These are phyloP conservation scores for Ceratitis capitata DNA, from an alignment of 1,140 invertebrate genomes.

Conservation along the genomic window DNA sequence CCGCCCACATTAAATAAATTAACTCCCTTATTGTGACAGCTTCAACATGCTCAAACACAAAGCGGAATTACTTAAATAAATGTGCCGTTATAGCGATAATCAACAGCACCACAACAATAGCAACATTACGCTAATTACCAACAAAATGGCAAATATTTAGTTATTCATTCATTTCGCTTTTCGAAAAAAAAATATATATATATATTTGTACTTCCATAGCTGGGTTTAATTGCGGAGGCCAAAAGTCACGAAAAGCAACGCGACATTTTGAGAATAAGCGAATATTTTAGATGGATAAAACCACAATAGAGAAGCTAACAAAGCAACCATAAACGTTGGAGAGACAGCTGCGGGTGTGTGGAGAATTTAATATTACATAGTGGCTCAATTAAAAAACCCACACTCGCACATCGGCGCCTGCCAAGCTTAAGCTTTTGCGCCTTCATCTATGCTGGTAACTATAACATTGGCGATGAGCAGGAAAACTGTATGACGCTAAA, in stretches of 20 bases:
- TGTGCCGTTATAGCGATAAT: background rate
- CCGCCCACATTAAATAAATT: background rate
- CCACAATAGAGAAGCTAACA: background rate
- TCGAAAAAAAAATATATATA: background rate
- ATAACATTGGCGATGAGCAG: background rate
- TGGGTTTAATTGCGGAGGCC: background rate
- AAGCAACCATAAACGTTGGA: background rate
- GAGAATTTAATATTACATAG: background rate
- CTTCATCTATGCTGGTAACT: background rate
- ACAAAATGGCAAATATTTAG: constrained; percentile 1
- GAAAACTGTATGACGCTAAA: too few relatives aligned
- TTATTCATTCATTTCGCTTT: background rate
- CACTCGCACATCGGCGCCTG: background rate
- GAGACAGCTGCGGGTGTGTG: background rate
- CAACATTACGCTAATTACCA: background rate
- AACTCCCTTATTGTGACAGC: background rate
- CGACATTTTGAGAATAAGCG: background rate
- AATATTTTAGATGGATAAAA: background rate
- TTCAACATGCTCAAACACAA: background rate
- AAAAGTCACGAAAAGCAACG: background rate
- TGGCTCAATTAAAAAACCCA: constrained; percentile 29
- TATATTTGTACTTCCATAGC: too few relatives aligned
- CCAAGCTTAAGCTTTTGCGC: background rate
- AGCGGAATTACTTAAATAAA: background rate
- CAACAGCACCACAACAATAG: constrained; percentile 3